Percentiles rank a stretch among this genome's conserved stretches.
These are phyloP conservation scores for Crax fasciolata DNA, from an alignment of 2,797 vertebrate genomes.

Conservation along the genomic window DNA sequence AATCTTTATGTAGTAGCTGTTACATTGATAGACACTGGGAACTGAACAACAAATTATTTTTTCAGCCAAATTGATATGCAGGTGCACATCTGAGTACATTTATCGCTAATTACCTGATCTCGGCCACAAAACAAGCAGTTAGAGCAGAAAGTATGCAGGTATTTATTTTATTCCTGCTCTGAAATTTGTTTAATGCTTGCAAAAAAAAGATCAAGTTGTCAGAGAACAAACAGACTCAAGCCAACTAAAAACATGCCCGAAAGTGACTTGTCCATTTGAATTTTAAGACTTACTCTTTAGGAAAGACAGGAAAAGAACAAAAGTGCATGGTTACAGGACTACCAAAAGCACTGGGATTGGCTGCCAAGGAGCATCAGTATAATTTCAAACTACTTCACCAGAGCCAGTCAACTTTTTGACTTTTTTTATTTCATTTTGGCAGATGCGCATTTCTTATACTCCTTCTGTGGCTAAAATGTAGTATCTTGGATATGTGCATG, in stretches of 20 bases:
- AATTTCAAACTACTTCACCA: neutral
- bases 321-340: neutral
- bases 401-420: neutral
- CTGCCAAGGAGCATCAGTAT: conserved; percentile 22
- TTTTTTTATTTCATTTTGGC: neutral
- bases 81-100: conserved; percentile 53
- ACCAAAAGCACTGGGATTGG: neutral
- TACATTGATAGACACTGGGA: neutral
- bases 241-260: neutral
- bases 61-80: conserved; percentile 45
- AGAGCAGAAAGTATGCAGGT: neutral
- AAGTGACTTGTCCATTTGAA: neutral
- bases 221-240: neutral
- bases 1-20: neutral
- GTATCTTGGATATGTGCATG: neutral
- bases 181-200: neutral
- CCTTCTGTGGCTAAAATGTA: conserved; percentile 19
- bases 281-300: neutral
- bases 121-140: neutral
- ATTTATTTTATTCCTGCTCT: conserved; percentile 5
- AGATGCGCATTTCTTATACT: neutral
- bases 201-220: neutral
- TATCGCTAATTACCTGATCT: conserved; percentile 51
- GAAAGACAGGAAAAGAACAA: neutral
- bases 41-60: conserved; percentile 17